Evolutionary conservation across 1,140 invertebrate genomes (phyloP), one percentile per base, ranked within the genome.

Genomic region (Oryzaephilus surinamensis): DNA sequence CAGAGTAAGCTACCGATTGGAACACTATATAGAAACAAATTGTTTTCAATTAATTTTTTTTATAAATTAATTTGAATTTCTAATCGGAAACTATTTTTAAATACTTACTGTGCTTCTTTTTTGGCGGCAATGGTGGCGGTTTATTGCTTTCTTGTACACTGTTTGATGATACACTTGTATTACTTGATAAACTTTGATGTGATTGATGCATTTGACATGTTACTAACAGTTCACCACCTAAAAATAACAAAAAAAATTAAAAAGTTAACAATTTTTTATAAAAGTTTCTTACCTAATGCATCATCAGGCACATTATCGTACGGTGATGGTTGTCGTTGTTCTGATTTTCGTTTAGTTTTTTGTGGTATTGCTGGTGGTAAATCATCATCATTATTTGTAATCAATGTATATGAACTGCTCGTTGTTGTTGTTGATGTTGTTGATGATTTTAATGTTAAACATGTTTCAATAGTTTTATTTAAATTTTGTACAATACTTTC

Each of bases 1-100:
- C 84, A 69, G 83, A 86, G 73, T 87, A 88, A 69, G 84, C 84
- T 79, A 88, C 83, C 71, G 81, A 86, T 79, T 88, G 84, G 81
- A 88, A 88, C 81, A 86, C 84, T 88, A 76, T 69, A n/a, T n/a
- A n/a, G 67, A 38, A 21, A 50, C 32, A 51, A 40, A 32, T 40
- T n/a, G n/a, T n/a, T n/a, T n/a, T 40, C 6, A 30, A 30, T 7
- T 31, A 31, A 38, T 30, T 21, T 17, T 19, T 29, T 32, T 17
- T 27, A 18, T 38, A 36, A 36, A 13, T 36, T 23, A 10, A 23
- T 18, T 20, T 17, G 3, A 33, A 17, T 19, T 11, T 18, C 15
- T 32, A 12, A 33, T 20, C 11, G 19, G 1, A 17, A 17, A 17
- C 27, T 5, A 20, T 8, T 10, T 17, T n/a, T 12, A 4, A 37